phyloP scores from a whole-genome alignment of 2,888 invertebrate genomes.

The Teleiodes luculella region DNA sequence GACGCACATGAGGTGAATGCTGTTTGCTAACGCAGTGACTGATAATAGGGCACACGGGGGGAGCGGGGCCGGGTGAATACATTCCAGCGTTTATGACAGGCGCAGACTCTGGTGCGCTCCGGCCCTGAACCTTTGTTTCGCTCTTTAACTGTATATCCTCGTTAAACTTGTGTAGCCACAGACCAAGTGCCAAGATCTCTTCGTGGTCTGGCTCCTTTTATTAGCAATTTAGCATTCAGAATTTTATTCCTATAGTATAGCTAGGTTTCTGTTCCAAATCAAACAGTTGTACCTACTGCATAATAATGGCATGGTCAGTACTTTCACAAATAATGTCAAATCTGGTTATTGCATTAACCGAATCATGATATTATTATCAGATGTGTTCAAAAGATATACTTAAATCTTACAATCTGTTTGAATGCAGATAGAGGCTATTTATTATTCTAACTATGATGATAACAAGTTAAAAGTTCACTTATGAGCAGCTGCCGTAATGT shows the following conservation, averaged over 20 bases:
- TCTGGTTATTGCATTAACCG: neutral
- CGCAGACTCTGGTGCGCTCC: conserved; percentile 36
- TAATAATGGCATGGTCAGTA: neutral
- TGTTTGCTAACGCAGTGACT: conserved; percentile 48
- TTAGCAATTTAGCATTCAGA: conserved; percentile 26
- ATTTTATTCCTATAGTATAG: neutral
- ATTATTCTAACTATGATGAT: no score
- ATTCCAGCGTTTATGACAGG: conserved; percentile 57
- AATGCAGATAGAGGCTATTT: no score
- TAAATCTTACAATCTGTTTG: no score
- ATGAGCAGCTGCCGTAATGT: conserved; percentile 35
- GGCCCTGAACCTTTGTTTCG: conserved; percentile 36
- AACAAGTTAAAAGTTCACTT: neutral
- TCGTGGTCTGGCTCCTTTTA: conserved; percentile 19
- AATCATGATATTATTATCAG: neutral
- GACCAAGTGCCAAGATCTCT: conserved; percentile 29
- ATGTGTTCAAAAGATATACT: neutral
- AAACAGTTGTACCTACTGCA: neutral
- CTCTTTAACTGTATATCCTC: conserved; percentile 31
- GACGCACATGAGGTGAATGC: conserved; percentile 33
- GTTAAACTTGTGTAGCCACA: conserved; percentile 34
- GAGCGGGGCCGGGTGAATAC: conserved; percentile 35
- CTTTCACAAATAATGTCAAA: conserved; percentile 14
- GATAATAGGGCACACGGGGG: conserved; percentile 40
- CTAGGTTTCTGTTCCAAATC: neutral